These are phyloP conservation scores for Tortricodes alternella DNA, from an alignment of 2,888 invertebrate genomes.

Conservation along the genomic window DNA sequence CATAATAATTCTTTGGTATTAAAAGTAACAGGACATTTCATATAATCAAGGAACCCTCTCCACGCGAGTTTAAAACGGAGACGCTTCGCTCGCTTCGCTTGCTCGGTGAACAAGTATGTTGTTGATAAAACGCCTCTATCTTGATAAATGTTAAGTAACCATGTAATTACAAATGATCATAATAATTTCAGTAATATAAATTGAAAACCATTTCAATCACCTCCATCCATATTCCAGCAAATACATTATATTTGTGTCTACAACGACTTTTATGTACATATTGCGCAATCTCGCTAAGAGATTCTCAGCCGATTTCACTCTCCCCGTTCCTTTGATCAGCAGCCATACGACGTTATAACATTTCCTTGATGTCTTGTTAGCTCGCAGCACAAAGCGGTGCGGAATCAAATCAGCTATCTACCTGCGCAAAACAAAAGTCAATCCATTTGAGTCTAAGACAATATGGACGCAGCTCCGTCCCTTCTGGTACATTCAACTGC, in stretches of 20 bases:
- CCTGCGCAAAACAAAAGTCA: conserved; percentile 27
- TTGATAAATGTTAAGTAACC: no score
- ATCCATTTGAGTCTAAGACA: conserved; percentile 26
- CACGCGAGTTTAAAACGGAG: no score
- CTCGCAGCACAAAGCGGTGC: conserved; percentile 12
- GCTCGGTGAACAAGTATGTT: no score
- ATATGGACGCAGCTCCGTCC: conserved; percentile 3
- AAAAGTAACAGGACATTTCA: no score
- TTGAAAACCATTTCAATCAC: no score
- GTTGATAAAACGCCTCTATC: no score
- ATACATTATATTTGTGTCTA: background rate
- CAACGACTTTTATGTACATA: background rate
- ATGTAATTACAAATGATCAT: no score
- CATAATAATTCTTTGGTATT: no score
- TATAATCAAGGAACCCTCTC: no score
- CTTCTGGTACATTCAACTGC: conserved; percentile 6
- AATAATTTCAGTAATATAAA: no score
- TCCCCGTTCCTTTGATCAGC: background rate
- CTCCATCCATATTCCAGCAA: no score
- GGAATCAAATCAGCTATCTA: conserved; percentile 19
- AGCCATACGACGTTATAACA: background rate
- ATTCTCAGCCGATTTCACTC: background rate
- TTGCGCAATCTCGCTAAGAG: background rate
- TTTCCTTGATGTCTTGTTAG: background rate
- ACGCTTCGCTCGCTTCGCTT: no score